Conservation (phyloP, 2,797 vertebrate genomes). For the Novumbra hubbsi region DNA sequence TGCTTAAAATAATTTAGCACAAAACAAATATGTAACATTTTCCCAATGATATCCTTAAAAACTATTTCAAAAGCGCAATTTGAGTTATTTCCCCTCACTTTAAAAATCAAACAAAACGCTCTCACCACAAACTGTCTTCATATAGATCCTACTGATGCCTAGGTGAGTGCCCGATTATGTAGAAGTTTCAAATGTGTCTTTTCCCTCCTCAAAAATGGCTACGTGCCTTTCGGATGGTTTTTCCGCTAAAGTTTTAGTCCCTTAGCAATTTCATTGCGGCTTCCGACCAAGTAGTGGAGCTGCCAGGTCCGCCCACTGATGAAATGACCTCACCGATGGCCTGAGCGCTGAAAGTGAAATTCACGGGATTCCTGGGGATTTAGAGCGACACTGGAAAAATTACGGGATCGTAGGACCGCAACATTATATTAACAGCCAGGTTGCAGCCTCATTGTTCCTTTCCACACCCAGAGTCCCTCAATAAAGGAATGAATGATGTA, state of each 20-base stretch:
- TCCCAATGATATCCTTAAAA: neutral
- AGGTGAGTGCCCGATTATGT: neutral
- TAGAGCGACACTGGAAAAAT: neutral
- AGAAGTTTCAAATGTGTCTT: neutral
- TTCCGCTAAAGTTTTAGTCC: slow-evolving; percentile 56
- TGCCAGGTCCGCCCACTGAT: slow-evolving; percentile 22
- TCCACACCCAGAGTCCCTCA: neutral
- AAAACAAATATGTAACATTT: neutral
- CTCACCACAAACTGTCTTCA: neutral
- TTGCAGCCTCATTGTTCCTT: neutral
- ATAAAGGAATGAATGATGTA: neutral
- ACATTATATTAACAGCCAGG: neutral
- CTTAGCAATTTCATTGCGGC: slow-evolving; percentile 19
- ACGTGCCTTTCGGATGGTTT: slow-evolving; percentile 16
- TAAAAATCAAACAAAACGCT: neutral
- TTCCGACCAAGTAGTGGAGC: slow-evolving; percentile 28
- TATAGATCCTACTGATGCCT: neutral
- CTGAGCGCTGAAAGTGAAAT: slow-evolving; percentile 28
- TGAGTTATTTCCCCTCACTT: neutral
- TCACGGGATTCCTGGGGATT: neutral
- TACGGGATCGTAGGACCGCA: neutral
- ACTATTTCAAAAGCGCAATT: neutral
- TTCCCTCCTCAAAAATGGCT: neutral
- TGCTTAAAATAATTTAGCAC: neutral
- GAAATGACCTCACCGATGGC: slow-evolving; percentile 47